Evolutionary conservation across 2,113 vertebrate species (phyloP).

Genomic region (Felis chaus): DNA sequence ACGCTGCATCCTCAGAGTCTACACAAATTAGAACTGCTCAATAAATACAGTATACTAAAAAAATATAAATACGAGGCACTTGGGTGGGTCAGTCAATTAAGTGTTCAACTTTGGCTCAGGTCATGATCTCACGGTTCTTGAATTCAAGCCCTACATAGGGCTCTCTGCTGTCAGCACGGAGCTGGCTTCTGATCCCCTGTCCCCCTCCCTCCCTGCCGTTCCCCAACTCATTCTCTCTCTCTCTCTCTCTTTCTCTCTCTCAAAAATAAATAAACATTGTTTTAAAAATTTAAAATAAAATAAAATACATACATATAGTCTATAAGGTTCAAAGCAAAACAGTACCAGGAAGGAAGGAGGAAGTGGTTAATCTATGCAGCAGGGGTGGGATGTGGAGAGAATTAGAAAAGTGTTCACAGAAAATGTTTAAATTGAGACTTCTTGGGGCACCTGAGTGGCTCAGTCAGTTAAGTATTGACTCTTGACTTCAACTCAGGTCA

Average conservation of each 20-base stretch:
- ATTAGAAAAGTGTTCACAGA: neutral
- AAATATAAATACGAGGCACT: too few species aligned
- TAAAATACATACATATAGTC: neutral
- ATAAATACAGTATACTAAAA: neutral
- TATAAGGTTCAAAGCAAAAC: conserved; percentile 12
- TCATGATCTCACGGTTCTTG: too few species aligned
- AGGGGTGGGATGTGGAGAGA: neutral
- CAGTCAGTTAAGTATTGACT: neutral
- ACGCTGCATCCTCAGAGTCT: neutral
- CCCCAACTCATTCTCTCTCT: too few species aligned
- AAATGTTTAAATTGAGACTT: neutral
- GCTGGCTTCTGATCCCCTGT: too few species aligned
- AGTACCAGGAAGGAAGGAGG: neutral
- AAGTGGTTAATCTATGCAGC: neutral
- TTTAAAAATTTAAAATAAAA: too few species aligned
- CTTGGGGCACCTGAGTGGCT: neutral
- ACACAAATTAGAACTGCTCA: neutral
- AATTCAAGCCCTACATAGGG: too few species aligned
- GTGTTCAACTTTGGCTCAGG: too few species aligned
- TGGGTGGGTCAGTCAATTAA: too few species aligned
- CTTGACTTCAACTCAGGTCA: neutral
- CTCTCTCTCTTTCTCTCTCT: too few species aligned
- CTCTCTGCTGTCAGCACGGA: too few species aligned
- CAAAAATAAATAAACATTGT: too few species aligned
- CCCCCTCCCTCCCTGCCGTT: too few species aligned